Percentiles rank a stretch among this genome's conserved stretches.
Conservation (phyloP, 2,113 vertebrate species). For the Daubentonia madagascariensis region DNA sequence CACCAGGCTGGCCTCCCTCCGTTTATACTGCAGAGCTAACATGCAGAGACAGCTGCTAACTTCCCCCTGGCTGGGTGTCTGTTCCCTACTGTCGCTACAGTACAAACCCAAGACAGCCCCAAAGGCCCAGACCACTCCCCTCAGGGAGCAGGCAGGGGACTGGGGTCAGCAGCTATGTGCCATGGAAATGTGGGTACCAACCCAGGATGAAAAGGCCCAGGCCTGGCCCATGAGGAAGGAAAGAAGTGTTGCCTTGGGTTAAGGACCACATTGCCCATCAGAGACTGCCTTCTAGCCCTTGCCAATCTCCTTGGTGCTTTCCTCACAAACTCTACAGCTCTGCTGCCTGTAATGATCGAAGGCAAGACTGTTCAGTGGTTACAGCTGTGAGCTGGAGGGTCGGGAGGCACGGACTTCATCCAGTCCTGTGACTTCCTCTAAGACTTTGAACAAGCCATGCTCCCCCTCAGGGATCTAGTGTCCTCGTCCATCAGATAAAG, state of each 20-base stretch:
- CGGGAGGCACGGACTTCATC: not conserved
- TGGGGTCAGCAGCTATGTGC: not conserved
- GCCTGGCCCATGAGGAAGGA: not conserved
- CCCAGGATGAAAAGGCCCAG: not conserved
- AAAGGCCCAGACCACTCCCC: not conserved
- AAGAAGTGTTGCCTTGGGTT: not conserved
- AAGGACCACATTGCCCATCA: not conserved
- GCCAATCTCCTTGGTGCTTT: not conserved
- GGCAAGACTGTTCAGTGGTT: not conserved
- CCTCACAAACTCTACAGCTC: not conserved
- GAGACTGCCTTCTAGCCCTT: not conserved
- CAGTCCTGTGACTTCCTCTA: not conserved
- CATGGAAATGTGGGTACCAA: not conserved
- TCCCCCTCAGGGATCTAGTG: not conserved
- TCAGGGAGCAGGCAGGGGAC: not conserved
- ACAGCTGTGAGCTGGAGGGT: not conserved
- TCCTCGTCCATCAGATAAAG: not conserved
- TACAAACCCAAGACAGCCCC: not conserved
- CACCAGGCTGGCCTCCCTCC: not conserved
- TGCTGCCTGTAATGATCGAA: not conserved
- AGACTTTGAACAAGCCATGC: not conserved
- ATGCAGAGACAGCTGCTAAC: not conserved
- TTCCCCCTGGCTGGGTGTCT: not conserved
- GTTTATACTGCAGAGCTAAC: not conserved
- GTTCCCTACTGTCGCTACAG: not conserved